These are phyloP conservation scores for Glossophaga mutica DNA, from an alignment of 2,797 vertebrate species.

Conservation along the genomic window DNA sequence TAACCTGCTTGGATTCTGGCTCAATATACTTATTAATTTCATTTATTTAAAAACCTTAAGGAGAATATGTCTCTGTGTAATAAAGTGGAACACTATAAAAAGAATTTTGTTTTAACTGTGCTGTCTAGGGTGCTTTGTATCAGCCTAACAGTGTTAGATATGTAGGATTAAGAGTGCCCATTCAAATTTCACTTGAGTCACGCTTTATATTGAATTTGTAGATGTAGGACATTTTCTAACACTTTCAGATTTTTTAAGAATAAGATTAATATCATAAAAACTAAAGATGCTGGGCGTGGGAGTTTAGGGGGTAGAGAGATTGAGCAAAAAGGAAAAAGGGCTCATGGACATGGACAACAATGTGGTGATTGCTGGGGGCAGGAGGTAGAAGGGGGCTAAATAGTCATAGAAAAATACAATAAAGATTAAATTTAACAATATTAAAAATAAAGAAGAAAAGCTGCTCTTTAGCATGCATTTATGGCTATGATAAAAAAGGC, in stretches of 20 bases:
- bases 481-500: slow-evolving; percentile 7
- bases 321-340: not conserved
- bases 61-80: not conserved
- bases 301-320: not conserved
- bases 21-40: not conserved
- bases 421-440: not conserved
- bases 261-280: slow-evolving; percentile 37
- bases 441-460: slow-evolving; percentile 25
- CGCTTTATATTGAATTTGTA: slow-evolving; percentile 39
- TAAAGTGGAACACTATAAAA: not conserved
- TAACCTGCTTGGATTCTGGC: not conserved
- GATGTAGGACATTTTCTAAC: not conserved
- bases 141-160: not conserved
- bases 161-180: not conserved
- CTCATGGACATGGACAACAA: not conserved
- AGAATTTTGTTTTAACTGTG: not conserved
- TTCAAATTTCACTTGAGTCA: slow-evolving; percentile 1
- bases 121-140: not conserved
- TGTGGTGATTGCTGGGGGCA: not conserved
- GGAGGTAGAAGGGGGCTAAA: not conserved
- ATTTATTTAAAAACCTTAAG: not conserved
- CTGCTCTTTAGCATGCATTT: not conserved
- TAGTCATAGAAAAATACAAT: not conserved
- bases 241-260: not conserved
- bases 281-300: not conserved